A percentile compares a stretch with the other conserved stretches of the same genome.
These are phyloP conservation scores for Nannoperca obscura DNA, from an alignment of 2,797 vertebrate genomes.

Conservation along the genomic window DNA sequence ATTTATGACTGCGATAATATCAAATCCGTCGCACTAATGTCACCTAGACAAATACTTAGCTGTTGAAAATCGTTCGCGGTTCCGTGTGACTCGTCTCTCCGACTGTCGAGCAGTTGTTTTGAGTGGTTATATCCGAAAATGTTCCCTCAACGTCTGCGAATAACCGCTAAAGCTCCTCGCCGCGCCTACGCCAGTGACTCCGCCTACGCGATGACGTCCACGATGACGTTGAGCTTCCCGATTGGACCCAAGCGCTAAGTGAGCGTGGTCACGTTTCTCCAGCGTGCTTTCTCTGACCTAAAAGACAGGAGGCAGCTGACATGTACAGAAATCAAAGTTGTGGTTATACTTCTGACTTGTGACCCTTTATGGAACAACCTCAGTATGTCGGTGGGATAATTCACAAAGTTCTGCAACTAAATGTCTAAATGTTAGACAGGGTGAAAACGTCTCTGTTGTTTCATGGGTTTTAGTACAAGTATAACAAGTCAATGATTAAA, in stretches of 20 bases:
- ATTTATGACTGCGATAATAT: neutral
- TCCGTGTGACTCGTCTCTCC: neutral
- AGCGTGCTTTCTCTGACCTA: conserved; percentile 72
- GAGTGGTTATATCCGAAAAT: neutral
- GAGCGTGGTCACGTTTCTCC: conserved; percentile 81
- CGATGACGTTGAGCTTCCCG: neutral
- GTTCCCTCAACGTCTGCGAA: conserved; percentile 26
- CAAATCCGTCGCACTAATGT: neutral
- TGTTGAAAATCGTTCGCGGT: neutral
- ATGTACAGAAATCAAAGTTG: neutral
- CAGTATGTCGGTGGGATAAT: neutral
- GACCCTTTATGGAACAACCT: neutral
- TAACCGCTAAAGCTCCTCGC: conserved; percentile 17
- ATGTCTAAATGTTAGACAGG: no score
- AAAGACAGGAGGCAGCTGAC: neutral
- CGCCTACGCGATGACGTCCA: conserved; percentile 59
- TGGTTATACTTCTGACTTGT: neutral
- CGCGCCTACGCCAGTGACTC: conserved; percentile 52
- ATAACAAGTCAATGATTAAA: neutral
- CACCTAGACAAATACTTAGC: neutral
- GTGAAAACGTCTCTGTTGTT: rapidly evolving
- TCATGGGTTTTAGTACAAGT: neutral
- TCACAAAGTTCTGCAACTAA: neutral
- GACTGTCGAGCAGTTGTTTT: neutral
- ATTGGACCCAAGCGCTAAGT: conserved; percentile 63